These are phyloP conservation scores for Microvelia longipes DNA, from an alignment of 1,140 invertebrate species.

Conservation along the genomic window DNA sequence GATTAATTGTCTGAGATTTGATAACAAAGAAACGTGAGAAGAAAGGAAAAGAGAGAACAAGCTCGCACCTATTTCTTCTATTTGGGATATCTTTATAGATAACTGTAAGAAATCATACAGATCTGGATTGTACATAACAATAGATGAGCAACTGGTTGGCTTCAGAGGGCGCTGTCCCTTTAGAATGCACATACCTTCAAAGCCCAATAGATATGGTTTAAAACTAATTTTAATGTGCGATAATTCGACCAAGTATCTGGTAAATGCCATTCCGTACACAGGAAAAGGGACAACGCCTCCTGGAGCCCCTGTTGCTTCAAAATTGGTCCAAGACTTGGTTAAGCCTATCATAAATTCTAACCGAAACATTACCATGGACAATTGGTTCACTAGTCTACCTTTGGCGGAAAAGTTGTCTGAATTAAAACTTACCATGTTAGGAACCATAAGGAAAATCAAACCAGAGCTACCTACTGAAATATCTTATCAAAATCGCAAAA, in stretches of 20 bases:
- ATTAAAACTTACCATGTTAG: conserved; percentile 15
- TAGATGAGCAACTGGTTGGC: conserved; percentile 27
- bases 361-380: conserved; percentile 30
- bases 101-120: conserved; percentile 23
- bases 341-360: conserved; percentile 18
- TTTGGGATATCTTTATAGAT: conserved; percentile 21
- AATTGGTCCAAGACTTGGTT: conserved; percentile 14
- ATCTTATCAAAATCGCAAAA: conserved; percentile 11
- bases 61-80: conserved; percentile 19
- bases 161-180: conserved; percentile 30
- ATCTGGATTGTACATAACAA: conserved; percentile 17
- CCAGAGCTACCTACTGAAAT: conserved; percentile 15
- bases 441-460: conserved; percentile 16
- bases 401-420: conserved; percentile 22
- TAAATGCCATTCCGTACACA: conserved; percentile 20
- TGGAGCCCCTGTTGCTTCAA: background rate
- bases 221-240: conserved; percentile 28
- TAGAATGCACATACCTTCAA: conserved; percentile 30
- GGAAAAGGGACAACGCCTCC: conserved; percentile 14
- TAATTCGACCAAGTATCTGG: conserved; percentile 17
- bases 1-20: conserved; percentile 25
- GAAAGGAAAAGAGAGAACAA: conserved; percentile 13
- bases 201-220: conserved; percentile 27
- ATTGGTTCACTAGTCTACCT: conserved; percentile 30
- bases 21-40: conserved; percentile 23